phyloP scores from a whole-genome alignment of 2,797 vertebrate genomes.

The Brachyalestes nurse region DNA sequence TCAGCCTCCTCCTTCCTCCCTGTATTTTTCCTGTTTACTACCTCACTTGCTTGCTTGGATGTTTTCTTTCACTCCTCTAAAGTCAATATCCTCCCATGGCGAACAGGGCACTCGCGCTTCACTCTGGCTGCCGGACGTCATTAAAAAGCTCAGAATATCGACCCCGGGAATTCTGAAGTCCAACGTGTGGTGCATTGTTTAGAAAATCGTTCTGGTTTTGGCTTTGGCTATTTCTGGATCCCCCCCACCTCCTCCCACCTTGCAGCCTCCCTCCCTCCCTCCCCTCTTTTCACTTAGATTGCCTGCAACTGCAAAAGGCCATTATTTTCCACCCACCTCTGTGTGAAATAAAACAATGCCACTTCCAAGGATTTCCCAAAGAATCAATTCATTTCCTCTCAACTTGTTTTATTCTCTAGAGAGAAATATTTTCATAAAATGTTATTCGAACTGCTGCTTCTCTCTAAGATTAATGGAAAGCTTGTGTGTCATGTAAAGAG shows the following conservation, averaged over 20 bases:
- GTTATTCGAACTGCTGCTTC: conserved; percentile 34
- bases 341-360: conserved; percentile 72
- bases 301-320: conserved; percentile 59
- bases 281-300: conserved; percentile 38
- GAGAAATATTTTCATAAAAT: conserved; percentile 44
- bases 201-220: conserved; percentile 60
- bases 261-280: conserved; percentile 18
- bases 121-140: conserved; percentile 70
- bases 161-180: conserved; percentile 72
- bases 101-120: conserved; percentile 50
- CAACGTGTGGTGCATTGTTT: conserved; percentile 73
- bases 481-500: neutral
- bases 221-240: conserved; percentile 72
- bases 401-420: conserved; percentile 47
- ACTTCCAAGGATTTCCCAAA: conserved; percentile 69
- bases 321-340: conserved; percentile 63
- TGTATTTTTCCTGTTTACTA: conserved; percentile 82
- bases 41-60: conserved; percentile 68
- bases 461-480: conserved; percentile 16
- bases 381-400: conserved; percentile 64
- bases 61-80: conserved; percentile 74
- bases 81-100: conserved; percentile 74
- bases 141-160: conserved; percentile 76
- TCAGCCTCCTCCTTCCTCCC: conserved; percentile 74
- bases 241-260: conserved; percentile 4